Percentiles rank a stretch among this genome's conserved stretches.
Conservation (phyloP, 2,888 invertebrate genomes). For the Thecocarcelia acutangulata region DNA sequence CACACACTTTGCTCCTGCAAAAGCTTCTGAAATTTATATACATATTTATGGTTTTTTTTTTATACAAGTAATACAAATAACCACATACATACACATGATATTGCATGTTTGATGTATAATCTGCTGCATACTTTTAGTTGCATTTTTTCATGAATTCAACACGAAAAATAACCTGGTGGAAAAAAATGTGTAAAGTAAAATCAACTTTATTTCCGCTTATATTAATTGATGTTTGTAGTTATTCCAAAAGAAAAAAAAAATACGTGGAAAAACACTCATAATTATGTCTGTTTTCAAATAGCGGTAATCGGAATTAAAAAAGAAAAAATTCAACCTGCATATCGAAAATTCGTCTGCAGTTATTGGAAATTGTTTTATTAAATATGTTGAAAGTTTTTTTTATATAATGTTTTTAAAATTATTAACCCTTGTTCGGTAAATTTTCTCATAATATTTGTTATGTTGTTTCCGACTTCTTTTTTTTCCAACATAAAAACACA, state of each 20-base stretch:
- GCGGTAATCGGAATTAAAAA: constrained; percentile 52
- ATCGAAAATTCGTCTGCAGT: too few relatives aligned
- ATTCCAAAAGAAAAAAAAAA: constrained; percentile 26
- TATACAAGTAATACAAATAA: not conserved
- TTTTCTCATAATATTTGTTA: too few relatives aligned
- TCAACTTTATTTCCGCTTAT: constrained; percentile 60
- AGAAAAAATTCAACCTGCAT: constrained; percentile 32
- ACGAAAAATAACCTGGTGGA: constrained; percentile 23
- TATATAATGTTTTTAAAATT: too few relatives aligned
- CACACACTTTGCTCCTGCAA: not conserved
- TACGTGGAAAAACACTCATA: constrained; percentile 14
- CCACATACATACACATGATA: not conserved
- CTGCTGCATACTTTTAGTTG: constrained; percentile 6
- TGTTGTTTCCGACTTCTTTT: too few relatives aligned
- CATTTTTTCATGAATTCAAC: constrained; percentile 17
- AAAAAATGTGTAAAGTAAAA: constrained; percentile 42
- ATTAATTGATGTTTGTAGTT: constrained; percentile 65
- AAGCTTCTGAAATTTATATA: too few relatives aligned
- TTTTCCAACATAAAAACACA: too few relatives aligned
- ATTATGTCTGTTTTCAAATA: constrained; percentile 23
- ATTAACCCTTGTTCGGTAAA: too few relatives aligned
- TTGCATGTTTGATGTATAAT: constrained; percentile 26
- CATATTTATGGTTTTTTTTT: too few relatives aligned
- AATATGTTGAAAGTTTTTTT: not conserved
- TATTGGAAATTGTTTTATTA: not conserved